These are phyloP conservation scores for Anorthoa munda DNA, from an alignment of 2,888 invertebrate genomes.

Conservation along the genomic window DNA sequence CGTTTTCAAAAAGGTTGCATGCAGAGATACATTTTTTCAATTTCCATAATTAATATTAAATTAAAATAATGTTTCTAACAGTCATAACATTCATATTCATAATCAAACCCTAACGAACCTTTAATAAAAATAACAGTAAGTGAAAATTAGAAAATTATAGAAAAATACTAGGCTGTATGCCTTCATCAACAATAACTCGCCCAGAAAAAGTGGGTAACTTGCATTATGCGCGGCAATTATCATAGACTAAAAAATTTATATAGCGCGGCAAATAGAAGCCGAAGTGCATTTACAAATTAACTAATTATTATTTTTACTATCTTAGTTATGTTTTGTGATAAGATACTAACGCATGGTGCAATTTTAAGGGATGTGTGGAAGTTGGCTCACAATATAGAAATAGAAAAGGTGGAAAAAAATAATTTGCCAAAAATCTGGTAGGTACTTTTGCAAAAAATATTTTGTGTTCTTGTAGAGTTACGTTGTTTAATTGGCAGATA, in stretches of 20 bases:
- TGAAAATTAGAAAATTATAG: not conserved
- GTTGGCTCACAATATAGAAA: slow-evolving; percentile 54
- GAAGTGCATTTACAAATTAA: not conserved
- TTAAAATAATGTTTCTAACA: no score
- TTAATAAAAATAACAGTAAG: no score
- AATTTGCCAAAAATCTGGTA: slow-evolving; percentile 67
- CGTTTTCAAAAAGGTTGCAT: not conserved
- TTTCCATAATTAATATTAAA: no score
- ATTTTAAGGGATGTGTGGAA: slow-evolving; percentile 65
- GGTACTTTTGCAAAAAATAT: slow-evolving; percentile 13
- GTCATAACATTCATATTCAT: not conserved
- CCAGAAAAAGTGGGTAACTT: slow-evolving; percentile 37
- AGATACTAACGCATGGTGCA: slow-evolving; percentile 56
- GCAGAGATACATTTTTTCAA: no score
- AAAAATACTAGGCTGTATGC: slow-evolving; percentile 37
- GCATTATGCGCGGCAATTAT: slow-evolving; percentile 15
- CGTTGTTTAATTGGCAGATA: no score
- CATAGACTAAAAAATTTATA: no score
- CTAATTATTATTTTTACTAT: not conserved
- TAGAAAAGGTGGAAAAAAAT: slow-evolving; percentile 34
- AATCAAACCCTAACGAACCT: not conserved
- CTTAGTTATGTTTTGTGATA: slow-evolving; percentile 65
- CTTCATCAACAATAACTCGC: not conserved
- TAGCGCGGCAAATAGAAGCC: slow-evolving; percentile 23
- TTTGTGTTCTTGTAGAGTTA: not conserved